Conservation (phyloP, 2,797 vertebrate genomes). For the Phalloptychus januarius region DNA sequence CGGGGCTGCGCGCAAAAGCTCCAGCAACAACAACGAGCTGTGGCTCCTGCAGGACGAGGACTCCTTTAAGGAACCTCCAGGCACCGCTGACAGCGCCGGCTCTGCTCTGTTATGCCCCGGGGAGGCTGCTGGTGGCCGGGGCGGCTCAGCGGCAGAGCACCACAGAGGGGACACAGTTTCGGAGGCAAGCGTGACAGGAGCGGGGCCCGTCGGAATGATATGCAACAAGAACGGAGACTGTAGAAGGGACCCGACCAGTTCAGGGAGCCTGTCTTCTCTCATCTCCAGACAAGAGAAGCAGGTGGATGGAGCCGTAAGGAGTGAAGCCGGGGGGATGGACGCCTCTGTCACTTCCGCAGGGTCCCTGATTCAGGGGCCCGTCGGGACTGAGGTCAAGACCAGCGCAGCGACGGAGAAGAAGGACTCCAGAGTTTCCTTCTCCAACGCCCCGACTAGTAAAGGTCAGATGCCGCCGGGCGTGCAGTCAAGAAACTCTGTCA, state of each 20-base stretch:
- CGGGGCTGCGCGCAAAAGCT: slow-evolving; percentile 79
- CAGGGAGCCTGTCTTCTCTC: slow-evolving; percentile 81
- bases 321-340: slow-evolving; percentile 72
- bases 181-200: slow-evolving; percentile 38
- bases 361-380: slow-evolving; percentile 65
- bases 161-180: slow-evolving; percentile 45
- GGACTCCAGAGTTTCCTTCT: slow-evolving; percentile 84
- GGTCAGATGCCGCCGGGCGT: slow-evolving; percentile 58
- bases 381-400: slow-evolving; percentile 68
- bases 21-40: slow-evolving; percentile 75
- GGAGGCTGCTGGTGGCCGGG: slow-evolving; percentile 59
- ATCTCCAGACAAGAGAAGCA: slow-evolving; percentile 77
- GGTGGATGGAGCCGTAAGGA: slow-evolving; percentile 65
- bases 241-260: slow-evolving; percentile 79
- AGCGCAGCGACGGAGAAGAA: slow-evolving; percentile 73
- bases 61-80: slow-evolving; percentile 49
- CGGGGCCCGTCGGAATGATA: slow-evolving; percentile 76
- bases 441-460: slow-evolving; percentile 69
- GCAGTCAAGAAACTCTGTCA: slow-evolving; percentile 71
- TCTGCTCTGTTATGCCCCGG: slow-evolving; percentile 60
- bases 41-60: slow-evolving; percentile 68
- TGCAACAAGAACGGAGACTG: slow-evolving; percentile 88
- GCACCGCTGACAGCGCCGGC: slow-evolving; percentile 54
- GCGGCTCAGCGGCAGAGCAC: slow-evolving; percentile 40
- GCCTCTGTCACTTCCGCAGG: slow-evolving; percentile 68